Base-by-base conservation (phyloP, 2,888 invertebrate genomes). In the Poecilus cupreus region DNA sequence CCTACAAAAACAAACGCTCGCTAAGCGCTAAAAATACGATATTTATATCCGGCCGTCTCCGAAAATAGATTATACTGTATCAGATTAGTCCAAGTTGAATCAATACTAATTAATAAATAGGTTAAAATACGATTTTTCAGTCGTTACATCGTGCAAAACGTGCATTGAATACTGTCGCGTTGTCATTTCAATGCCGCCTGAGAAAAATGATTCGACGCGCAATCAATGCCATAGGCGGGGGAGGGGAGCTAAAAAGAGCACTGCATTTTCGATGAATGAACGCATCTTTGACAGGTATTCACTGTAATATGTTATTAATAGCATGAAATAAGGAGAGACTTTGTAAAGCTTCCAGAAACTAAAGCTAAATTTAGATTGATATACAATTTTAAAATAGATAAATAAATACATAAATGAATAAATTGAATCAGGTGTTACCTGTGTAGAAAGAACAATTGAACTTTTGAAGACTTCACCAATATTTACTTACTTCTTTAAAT, bases 71-170 rank as follows among this genome's bases (percentile, higher is more conserved):
- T 6, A 18, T 18, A 32, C 39, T 68, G n/a, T 60, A 60, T 26
- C 20, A 68, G 13, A 37, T 37, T 37, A 5, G 18, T 68, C 32
- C 37, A 18, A 2, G 37, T 6, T 18, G 32, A 10, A 68, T 68
- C 64, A 18, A 68, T 68, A 68, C 37, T 68, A 68, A 68, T 68
- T 68, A 68, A 68, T 68, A 68, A 68, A 68, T 68, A 68, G 64
- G 64, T 68, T 68, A 68, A 68, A 68, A 32, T 37, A 68, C 64
- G 64, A 68, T 68, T 68, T 68, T 68, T 68, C 64, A 68, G 26
- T 22, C 54, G 20, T 54, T 54, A 54, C 20, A 22, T 20, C 60
- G 60, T 8, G 32, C 5, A 0, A 18, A 37, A 60, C 26, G 24
- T 68, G 64, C 64, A 60, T 60, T 68, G 64, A 68, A 68, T 68